A percentile compares a stretch with the other conserved stretches of the same genome.
Evolutionary conservation across 2,113 vertebrate species (phyloP).

Genomic region (Notarius lentiginosus): DNA sequence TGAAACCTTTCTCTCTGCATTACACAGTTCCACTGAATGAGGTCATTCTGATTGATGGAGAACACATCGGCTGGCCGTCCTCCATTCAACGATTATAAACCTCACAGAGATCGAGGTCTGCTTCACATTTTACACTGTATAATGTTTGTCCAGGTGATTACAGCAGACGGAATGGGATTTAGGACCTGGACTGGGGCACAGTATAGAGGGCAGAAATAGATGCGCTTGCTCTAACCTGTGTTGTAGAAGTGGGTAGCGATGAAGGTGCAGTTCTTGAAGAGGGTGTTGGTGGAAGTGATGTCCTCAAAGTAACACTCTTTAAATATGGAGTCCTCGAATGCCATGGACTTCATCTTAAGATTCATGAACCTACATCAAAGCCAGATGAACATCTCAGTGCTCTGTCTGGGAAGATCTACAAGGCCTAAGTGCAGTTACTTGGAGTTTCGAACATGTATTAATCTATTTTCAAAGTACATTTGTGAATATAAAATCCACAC

Average conservation of each 20-base stretch:
- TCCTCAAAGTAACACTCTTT: conserved; percentile 97
- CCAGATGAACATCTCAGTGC: neutral
- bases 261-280: conserved; percentile 98
- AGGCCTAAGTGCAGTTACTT: neutral
- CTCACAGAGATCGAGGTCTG: neutral
- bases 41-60: conserved; percentile 44
- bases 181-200: neutral
- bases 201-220: neutral
- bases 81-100: conserved; percentile 3
- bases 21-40: conserved; percentile 22
- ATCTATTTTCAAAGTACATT: neutral
- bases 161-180: neutral
- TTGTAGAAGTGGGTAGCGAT: conserved; percentile 94
- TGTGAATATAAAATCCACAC: neutral
- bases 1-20: conserved; percentile 39
- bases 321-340: conserved; percentile 92
- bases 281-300: conserved; percentile 94
- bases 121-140: neutral
- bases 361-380: conserved; percentile 82
- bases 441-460: neutral
- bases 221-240: conserved; percentile 76
- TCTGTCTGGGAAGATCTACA: neutral
- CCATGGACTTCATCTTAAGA: conserved; percentile 91
- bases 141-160: neutral
- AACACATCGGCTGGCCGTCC: neutral